These are phyloP conservation scores for Dicerorhinus sumatrensis DNA, from an alignment of 2,113 vertebrate genomes.

Conservation along the genomic window DNA sequence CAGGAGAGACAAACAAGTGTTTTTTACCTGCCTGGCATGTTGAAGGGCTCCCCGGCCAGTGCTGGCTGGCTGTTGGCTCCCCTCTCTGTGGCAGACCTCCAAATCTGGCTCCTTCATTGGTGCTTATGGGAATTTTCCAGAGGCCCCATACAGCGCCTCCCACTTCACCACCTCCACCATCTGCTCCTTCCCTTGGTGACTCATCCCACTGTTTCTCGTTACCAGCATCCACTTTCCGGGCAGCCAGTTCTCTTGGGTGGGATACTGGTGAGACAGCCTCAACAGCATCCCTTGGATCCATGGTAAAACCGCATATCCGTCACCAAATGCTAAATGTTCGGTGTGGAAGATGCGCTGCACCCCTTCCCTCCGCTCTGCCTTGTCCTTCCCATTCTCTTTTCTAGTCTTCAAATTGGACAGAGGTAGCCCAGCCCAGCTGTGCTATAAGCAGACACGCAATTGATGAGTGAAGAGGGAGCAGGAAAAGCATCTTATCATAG, in stretches of 20 bases:
- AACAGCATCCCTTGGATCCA: neutral
- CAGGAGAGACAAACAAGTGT: no score
- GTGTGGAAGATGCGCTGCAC: neutral
- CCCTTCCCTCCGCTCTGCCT: neutral
- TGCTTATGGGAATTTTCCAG: neutral
- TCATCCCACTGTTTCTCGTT: neutral
- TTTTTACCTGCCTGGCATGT: neutral
- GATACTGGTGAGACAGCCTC: neutral
- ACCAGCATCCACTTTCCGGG: neutral
- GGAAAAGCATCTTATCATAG: neutral
- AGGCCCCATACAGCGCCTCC: neutral
- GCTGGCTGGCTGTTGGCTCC: neutral
- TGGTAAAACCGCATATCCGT: neutral
- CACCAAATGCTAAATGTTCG: neutral
- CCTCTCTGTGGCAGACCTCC: neutral
- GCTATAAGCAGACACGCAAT: neutral
- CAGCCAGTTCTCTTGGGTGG: neutral
- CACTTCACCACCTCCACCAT: neutral
- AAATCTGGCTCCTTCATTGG: neutral
- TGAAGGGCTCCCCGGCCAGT: neutral
- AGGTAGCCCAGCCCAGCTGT: neutral
- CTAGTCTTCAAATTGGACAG: neutral
- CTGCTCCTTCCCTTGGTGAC: neutral
- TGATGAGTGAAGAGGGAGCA: neutral
- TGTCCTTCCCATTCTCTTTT: neutral